Percentiles rank a stretch among this genome's conserved stretches.
Conservation (phyloP, 2,888 invertebrate species). For the Tridacna crocea region DNA sequence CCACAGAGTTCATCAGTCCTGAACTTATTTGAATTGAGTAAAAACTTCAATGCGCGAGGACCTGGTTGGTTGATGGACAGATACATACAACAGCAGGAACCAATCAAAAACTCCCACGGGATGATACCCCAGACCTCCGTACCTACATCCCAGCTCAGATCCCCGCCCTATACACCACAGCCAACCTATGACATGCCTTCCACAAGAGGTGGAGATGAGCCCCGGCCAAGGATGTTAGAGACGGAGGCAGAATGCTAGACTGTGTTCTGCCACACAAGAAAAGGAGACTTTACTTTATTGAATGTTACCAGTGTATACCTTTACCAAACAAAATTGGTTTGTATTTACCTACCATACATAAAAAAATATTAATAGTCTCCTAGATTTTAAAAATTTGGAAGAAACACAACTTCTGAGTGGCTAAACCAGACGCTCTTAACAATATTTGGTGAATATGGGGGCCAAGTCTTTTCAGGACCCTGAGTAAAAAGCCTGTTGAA, state of each 20-base stretch:
- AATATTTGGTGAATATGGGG: too few species aligned
- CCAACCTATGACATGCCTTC: constrained; percentile 56
- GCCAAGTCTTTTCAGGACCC: too few species aligned
- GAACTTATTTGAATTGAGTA: constrained; percentile 83
- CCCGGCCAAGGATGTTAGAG: constrained; percentile 39
- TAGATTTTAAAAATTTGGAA: too few species aligned
- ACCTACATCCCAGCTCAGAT: constrained; percentile 63
- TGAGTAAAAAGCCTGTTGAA: too few species aligned
- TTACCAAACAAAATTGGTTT: too few species aligned
- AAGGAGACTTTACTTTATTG: too few species aligned
- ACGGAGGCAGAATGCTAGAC: constrained; percentile 53
- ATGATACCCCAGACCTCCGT: constrained; percentile 68
- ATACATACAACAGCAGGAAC: constrained; percentile 78
- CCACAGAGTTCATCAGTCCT: constrained; percentile 80
- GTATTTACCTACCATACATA: too few species aligned
- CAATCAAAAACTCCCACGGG: constrained; percentile 64
- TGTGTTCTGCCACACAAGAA: neutral
- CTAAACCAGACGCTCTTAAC: too few species aligned
- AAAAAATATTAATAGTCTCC: too few species aligned
- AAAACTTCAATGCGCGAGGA: constrained; percentile 77
- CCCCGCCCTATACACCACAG: constrained; percentile 60
- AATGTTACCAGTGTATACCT: too few species aligned
- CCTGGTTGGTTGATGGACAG: constrained; percentile 80
- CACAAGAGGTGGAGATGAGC: constrained; percentile 32
- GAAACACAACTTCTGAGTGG: too few species aligned